Base-by-base conservation (phyloP, 2,888 invertebrate genomes). In the Beris chalybata region DNA sequence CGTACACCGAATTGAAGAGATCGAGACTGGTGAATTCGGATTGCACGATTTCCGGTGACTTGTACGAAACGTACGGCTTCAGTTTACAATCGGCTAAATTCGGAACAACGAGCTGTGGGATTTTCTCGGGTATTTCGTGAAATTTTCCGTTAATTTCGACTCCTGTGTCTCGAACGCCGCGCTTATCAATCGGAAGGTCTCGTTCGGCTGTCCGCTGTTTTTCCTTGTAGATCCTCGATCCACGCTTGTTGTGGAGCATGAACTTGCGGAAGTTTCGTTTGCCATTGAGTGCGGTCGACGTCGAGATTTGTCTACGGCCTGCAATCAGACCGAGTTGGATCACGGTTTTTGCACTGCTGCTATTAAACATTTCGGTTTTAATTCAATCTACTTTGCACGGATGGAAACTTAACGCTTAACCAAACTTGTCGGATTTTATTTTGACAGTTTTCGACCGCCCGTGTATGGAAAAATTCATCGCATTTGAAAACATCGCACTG, bases 1-100 rank as follows among this genome's bases (percentile, higher is more conserved):
- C 87, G 76, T 96, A 96, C 0, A 93, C 83, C 0, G 88, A 88
- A 75, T 92, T 85, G 75, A 94, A 94, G 54, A 97, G 82, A 80
- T 92, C 90, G 76, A 91, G 78, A 0, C 95, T 84, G 0, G 94
- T 95, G 73, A 95, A 94, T 79, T 91, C 89, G 1, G 88, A 85
- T 76, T 95, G 93, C 11, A 84, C 79, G 0, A 95, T 86, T 66
- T 92, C 88, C 4, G 86, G 84, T 0, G 87, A 85, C 78, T 86
- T 87, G 78, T 97, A 98, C 0, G 96, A 93, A 0, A 98, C 97
- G 74, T 99, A 99, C 0, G 98, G 95, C 79, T 94, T 95, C 22
- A 99, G 81, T 81, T 89, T 82, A 76, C 90, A 98, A 71, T 84
- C 87, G 70, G 85, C 88, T 30, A 99, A 81, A 78, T 96, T 89